Evolutionary conservation across 2,888 invertebrate genomes (phyloP).

Genomic region (Lasioglossum vierecki): DNA sequence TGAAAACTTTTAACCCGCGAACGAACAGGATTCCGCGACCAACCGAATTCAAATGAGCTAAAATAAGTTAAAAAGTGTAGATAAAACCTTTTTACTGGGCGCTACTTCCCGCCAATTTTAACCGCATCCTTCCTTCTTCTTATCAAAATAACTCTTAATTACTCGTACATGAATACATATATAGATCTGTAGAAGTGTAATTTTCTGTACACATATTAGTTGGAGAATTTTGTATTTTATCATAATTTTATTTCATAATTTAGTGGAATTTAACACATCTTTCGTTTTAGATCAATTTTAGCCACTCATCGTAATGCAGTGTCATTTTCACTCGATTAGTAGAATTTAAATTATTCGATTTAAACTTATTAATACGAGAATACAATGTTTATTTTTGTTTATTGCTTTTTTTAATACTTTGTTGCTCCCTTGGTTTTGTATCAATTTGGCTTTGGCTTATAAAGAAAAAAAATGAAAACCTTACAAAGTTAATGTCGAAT

Average conservation of each 20-base stretch:
- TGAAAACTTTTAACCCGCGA: background rate
- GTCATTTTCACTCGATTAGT: background rate
- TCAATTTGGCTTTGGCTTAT: slow-evolving; percentile 1
- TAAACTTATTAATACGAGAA: background rate
- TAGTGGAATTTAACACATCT: background rate
- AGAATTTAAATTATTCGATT: background rate
- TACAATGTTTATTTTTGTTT: slow-evolving; percentile 17
- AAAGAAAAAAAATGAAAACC: slow-evolving; percentile 23
- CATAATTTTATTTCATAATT: slow-evolving; percentile 22
- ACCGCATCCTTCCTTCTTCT: slow-evolving; percentile 69
- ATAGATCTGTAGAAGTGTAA: background rate
- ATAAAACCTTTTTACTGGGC: slow-evolving; percentile 23
- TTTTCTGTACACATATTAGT: slow-evolving; percentile 2
- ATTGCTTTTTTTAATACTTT: slow-evolving; percentile 32
- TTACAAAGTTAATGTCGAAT: slow-evolving; percentile 67
- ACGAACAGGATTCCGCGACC: slow-evolving; percentile 14
- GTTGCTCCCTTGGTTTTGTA: background rate
- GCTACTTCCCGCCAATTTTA: slow-evolving; percentile 53
- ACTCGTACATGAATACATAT: background rate
- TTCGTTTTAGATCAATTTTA: slow-evolving; percentile 5
- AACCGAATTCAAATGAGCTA: slow-evolving; percentile 33
- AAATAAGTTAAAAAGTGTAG: slow-evolving; percentile 1
- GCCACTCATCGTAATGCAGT: slow-evolving; percentile 5
- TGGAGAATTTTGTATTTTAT: slow-evolving; percentile 19
- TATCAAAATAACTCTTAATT: slow-evolving; percentile 39